Evolutionary conservation across 2,888 invertebrate genomes (phyloP).

Genomic region (Petrolisthes cinctipes): DNA sequence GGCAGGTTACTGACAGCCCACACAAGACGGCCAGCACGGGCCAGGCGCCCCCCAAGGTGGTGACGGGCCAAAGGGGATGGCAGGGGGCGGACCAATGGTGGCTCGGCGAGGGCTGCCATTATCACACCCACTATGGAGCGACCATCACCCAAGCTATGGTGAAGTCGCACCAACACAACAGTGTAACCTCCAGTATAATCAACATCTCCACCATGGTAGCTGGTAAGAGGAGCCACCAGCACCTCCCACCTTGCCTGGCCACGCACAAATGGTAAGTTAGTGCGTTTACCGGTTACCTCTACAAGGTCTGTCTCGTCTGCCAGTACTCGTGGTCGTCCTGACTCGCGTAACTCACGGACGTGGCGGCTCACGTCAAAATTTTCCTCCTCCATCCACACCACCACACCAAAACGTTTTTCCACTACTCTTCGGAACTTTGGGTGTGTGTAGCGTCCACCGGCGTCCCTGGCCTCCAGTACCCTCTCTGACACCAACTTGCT

Average conservation of each 20-base stretch:
- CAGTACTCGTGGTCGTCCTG: neutral
- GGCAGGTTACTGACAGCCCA: constrained; percentile 45
- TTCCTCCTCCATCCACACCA: constrained; percentile 42
- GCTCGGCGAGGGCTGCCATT: constrained; percentile 40
- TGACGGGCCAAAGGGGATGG: constrained; percentile 15
- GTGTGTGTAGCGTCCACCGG: constrained; percentile 20
- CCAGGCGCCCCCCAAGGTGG: constrained; percentile 9
- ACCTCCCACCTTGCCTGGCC: constrained; percentile 52
- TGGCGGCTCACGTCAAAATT: constrained; percentile 39
- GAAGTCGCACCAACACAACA: constrained; percentile 41
- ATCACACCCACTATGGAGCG: constrained; percentile 44
- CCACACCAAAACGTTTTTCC: constrained; percentile 38
- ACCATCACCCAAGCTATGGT: constrained; percentile 51
- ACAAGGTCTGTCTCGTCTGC: constrained; percentile 41
- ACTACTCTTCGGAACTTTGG: constrained; percentile 50
- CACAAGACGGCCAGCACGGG: constrained; percentile 20
- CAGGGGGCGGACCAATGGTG: neutral
- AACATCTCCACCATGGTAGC: neutral
- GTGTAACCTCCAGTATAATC: constrained; percentile 18
- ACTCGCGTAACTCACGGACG: constrained; percentile 22
- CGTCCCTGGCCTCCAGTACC: constrained; percentile 27
- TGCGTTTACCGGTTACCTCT: constrained; percentile 16
- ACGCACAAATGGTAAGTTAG: constrained; percentile 46
- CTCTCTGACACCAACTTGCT: constrained; percentile 10
- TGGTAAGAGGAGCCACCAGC: constrained; percentile 38